Conservation (phyloP, 92 coral and sea anemone species). For the Palythoa heliodiscus region DNA sequence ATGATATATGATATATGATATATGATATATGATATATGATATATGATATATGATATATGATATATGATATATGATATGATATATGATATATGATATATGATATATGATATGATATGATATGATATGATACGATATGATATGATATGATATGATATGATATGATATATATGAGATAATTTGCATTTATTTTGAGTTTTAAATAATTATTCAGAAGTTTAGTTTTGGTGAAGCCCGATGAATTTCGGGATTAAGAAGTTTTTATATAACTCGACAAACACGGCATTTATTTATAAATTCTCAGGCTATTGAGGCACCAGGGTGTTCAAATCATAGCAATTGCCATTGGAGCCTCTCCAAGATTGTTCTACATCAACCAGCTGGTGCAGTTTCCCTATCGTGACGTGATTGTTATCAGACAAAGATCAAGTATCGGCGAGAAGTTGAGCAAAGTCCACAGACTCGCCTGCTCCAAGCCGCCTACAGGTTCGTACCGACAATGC, state of each 20-base stretch:
- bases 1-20: no score
- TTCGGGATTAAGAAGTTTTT: no score
- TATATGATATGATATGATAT: no score
- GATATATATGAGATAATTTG: no score
- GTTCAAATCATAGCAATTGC: conserved; percentile 31
- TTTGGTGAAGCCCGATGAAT: no score
- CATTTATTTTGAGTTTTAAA: not conserved
- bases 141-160: no score
- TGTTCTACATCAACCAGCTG: conserved; percentile 13
- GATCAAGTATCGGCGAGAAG: not conserved
- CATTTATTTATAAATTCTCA: not conserved
- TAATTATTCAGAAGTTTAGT: not conserved
- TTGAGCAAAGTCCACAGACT: conserved; percentile 2
- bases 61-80: no score
- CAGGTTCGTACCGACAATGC: conserved; percentile 9
- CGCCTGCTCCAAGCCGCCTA: conserved; percentile 19
- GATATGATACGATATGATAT: no score
- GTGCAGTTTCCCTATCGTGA: conserved; percentile 30
- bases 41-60: no score
- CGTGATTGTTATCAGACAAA: not conserved
- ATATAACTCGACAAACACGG: not conserved
- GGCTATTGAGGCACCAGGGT: conserved; percentile 30
- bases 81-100: no score
- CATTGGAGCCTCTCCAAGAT: not conserved
- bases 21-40: no score